These are phyloP conservation scores for Belgica antarctica DNA, from an alignment of 2,888 invertebrate genomes.

Conservation along the genomic window DNA sequence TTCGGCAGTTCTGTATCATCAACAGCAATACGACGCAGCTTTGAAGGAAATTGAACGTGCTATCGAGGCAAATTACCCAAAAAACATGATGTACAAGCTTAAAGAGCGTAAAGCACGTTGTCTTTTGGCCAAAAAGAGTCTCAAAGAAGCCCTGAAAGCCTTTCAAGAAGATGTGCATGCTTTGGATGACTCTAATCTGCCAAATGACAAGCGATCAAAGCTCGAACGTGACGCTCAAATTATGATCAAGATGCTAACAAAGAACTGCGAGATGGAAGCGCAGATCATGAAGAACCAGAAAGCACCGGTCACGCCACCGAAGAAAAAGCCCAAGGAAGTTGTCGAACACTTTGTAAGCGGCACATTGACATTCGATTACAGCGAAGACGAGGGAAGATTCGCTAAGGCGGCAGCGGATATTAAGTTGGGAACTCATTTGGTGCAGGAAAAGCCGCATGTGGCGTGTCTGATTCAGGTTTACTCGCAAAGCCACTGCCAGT, in stretches of 20 bases:
- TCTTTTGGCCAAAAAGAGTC: slow-evolving; percentile 65
- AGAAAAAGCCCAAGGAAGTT: slow-evolving; percentile 47
- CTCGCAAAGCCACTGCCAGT: slow-evolving; percentile 67
- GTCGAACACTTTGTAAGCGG: slow-evolving; percentile 58
- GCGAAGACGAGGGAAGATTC: slow-evolving; percentile 66
- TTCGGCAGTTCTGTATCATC: slow-evolving; percentile 74
- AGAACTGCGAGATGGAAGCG: slow-evolving; percentile 59
- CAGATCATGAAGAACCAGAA: slow-evolving; percentile 50
- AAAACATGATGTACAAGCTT: slow-evolving; percentile 71
- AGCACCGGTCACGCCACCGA: slow-evolving; percentile 43
- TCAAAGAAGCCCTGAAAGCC: slow-evolving; percentile 63
- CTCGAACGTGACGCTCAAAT: slow-evolving; percentile 66
- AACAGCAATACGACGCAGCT: slow-evolving; percentile 65
- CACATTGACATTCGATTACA: slow-evolving; percentile 63
- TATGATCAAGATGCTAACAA: slow-evolving; percentile 68
- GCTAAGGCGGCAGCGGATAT: slow-evolving; percentile 70
- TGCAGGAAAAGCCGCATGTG: slow-evolving; percentile 71
- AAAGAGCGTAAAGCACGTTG: slow-evolving; percentile 72
- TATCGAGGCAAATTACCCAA: slow-evolving; percentile 66
- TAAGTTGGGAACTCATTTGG: slow-evolving; percentile 67
- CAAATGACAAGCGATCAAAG: slow-evolving; percentile 63
- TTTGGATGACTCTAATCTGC: slow-evolving; percentile 65
- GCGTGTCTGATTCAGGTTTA: slow-evolving; percentile 69
- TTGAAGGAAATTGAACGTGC: slow-evolving; percentile 71
- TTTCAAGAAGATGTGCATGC: slow-evolving; percentile 63